These are phyloP conservation scores for Peromyscus melanophrys DNA, from an alignment of 2,797 vertebrate species.

Conservation along the genomic window DNA sequence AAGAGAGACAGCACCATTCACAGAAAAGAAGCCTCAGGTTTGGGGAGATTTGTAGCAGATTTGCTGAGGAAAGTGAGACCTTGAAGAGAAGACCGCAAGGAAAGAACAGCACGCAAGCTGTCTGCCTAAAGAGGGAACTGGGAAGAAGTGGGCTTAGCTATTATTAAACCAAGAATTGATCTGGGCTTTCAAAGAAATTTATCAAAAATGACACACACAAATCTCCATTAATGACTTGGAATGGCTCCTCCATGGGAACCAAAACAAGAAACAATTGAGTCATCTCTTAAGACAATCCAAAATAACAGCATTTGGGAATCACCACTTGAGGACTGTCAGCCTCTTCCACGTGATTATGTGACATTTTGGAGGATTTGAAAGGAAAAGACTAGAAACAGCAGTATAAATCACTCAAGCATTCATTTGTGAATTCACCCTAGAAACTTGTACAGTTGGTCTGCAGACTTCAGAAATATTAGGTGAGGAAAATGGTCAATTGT, in stretches of 20 bases:
- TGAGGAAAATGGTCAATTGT: background rate
- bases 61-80: background rate
- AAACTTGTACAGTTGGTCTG: background rate
- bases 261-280: background rate
- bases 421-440: background rate
- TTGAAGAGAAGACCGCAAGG: background rate
- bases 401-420: background rate
- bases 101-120: background rate
- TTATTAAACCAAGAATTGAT: background rate
- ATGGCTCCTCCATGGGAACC: background rate
- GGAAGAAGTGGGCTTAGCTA: background rate
- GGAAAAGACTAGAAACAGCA: background rate
- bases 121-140: background rate
- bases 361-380: constrained; percentile 1
- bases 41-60: background rate
- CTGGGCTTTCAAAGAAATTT: background rate
- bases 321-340: background rate
- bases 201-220: background rate
- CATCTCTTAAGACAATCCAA: background rate
- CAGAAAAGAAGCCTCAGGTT: background rate
- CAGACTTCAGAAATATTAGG: background rate
- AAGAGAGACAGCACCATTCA: background rate
- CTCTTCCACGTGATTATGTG: background rate
- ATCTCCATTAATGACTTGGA: background rate
- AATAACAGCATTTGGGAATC: constrained; percentile 41